phyloP scores from a whole-genome alignment of 2,797 vertebrate genomes.

The Lepilemur ruficaudatus region DNA sequence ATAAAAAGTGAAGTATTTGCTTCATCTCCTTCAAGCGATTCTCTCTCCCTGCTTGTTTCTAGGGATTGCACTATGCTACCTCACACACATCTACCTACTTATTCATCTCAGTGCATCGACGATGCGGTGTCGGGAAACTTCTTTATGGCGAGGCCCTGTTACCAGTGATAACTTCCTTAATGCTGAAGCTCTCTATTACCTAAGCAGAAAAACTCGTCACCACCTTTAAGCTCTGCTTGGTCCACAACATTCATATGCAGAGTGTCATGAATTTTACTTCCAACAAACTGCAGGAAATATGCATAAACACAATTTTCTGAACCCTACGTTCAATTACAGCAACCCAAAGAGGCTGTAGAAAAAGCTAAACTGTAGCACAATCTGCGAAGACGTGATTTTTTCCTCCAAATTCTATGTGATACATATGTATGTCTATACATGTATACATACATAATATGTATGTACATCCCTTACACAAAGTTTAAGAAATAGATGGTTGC shows the following conservation, averaged over 20 bases:
- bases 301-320: background rate
- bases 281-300: background rate
- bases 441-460: background rate
- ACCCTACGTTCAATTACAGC: background rate
- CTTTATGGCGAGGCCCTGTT: too few species aligned
- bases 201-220: background rate
- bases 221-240: background rate
- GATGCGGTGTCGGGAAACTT: background rate
- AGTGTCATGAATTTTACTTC: background rate
- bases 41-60: background rate
- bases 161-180: too few species aligned
- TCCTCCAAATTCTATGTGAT: background rate
- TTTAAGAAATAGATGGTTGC: background rate
- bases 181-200: background rate
- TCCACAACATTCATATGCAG: background rate
- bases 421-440: too few species aligned
- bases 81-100: too few species aligned
- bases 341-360: background rate
- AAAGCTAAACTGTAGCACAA: background rate
- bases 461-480: background rate
- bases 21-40: background rate
- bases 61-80: background rate
- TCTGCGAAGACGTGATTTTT: background rate
- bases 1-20: background rate
- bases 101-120: fast-evolving